Conservation (phyloP, 2,113 vertebrate species). For the Hipposideros armiger region DNA sequence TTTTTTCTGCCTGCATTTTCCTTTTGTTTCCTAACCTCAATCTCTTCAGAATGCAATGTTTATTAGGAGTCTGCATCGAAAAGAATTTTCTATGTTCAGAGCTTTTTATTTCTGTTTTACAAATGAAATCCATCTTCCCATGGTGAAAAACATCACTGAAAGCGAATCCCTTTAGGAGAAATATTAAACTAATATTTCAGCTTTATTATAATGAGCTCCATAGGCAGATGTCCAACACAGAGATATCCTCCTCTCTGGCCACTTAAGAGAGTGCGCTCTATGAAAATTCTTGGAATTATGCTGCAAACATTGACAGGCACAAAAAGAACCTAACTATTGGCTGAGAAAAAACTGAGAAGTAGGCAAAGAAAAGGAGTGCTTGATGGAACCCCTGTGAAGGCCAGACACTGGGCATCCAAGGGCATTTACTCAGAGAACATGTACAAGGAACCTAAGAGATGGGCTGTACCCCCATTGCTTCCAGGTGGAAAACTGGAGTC, state of each 20-base stretch:
- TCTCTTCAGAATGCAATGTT: slow-evolving; percentile 70
- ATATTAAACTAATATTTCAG: slow-evolving; percentile 51
- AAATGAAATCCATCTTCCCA: slow-evolving; percentile 69
- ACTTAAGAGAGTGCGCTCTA: not conserved
- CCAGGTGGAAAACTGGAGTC: not conserved
- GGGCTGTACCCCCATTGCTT: not conserved
- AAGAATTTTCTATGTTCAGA: slow-evolving; percentile 70
- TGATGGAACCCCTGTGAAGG: not conserved
- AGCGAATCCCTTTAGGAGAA: slow-evolving; percentile 61
- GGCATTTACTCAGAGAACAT: not conserved
- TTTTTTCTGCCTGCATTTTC: slow-evolving; percentile 58
- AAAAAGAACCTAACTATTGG: not conserved
- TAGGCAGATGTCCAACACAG: not conserved
- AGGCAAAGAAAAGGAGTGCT: not conserved
- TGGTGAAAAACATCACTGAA: slow-evolving; percentile 55
- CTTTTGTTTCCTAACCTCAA: slow-evolving; percentile 77
- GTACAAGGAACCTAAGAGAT: not conserved
- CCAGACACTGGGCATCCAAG: not conserved
- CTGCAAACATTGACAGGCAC: not conserved
- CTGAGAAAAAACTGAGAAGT: not conserved
- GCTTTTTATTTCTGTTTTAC: slow-evolving; percentile 77
- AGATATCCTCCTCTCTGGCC: slow-evolving; percentile 45
- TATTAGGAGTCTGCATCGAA: slow-evolving; percentile 78
- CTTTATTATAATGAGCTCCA: slow-evolving; percentile 28
- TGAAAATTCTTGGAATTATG: slow-evolving; percentile 38